Base-by-base conservation (phyloP, 2,797 vertebrate species). In the Schizopygopsis pylzovi region DNA sequence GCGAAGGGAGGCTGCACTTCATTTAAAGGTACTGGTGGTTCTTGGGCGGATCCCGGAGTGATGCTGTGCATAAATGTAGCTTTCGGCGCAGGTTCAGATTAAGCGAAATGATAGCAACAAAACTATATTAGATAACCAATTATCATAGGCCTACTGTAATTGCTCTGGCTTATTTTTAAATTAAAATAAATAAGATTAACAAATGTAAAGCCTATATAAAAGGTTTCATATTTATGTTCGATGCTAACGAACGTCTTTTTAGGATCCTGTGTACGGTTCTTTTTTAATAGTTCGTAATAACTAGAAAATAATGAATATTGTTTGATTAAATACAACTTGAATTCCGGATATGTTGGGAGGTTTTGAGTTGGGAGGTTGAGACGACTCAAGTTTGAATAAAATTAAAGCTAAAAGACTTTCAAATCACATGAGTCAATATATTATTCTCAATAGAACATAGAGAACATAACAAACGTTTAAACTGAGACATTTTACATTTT, bases 1-100 rank as follows among this genome's bases (percentile, higher is more conserved):
- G 4, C 39, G 70, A 82, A 92, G 91, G 90, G 92, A 93, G 92
- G 94, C 92, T 92, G 90, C 91, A 86, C 85, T 92, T 89, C 41
- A 80, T 81, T 92, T 87, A 87, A 92, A 70, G 91, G 86, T 93
- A 91, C 91, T 90, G 91, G 92, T 47, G 68, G 89, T 93, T 88
- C 90, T 91, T 91, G 93, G 94, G 94, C 94, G 94, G 94, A 94
- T 94, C 91, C 91, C 93, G 93, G 91, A 92, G 89, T 86, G 92
- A 73, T 88, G 92, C 92, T 93, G 93, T 90, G 91, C 52, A 78
- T 92, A 1, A 10, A 54, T 28, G 22, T 59, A 67, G 65, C 52
- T 41, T 56, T 20, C 65, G 41, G 37, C 61, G 41, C 49, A 20
- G 75, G n/a, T 54, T 54, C 3, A 68, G 25, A 81, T 81, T 65